phyloP scores from a whole-genome alignment of 2,113 vertebrate species.

The Neotragus moschatus region DNA sequence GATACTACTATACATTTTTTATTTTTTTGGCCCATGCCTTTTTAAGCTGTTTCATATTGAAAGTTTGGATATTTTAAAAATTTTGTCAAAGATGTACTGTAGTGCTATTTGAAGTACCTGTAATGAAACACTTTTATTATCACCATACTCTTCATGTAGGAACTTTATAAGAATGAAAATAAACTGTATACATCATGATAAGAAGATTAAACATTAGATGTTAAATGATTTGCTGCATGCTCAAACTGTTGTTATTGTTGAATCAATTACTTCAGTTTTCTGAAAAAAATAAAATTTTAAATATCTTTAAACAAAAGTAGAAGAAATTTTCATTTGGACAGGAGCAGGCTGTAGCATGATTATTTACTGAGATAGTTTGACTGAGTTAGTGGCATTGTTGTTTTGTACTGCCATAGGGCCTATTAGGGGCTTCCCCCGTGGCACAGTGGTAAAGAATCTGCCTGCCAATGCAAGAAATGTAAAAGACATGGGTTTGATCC shows the following conservation, averaged over 20 bases:
- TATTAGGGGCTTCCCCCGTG: neutral
- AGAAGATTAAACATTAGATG: conserved; percentile 34
- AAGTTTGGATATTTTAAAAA: conserved; percentile 74
- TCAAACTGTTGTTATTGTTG: conserved; percentile 47
- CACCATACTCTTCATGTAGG: conserved; percentile 51
- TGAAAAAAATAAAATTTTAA: conserved; percentile 58
- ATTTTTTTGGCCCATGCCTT: conserved; percentile 26
- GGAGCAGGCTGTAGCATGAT: neutral
- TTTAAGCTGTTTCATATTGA: conserved; percentile 79
- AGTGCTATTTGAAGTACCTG: conserved; percentile 77
- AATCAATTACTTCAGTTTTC: conserved; percentile 50
- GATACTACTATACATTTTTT: conserved; percentile 32
- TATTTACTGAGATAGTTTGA: conserved; percentile 16
- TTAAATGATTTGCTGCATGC: conserved; percentile 55
- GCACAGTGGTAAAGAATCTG: neutral
- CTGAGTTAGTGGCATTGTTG: neutral
- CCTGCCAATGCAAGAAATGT: neutral
- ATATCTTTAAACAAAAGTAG: conserved; percentile 53
- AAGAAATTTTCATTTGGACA: neutral
- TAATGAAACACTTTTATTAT: conserved; percentile 72
- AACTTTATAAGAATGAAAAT: conserved; percentile 51
- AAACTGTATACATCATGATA: conserved; percentile 24
- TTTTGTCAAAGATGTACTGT: conserved; percentile 74
- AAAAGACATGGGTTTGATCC: neutral
- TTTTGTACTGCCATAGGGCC: neutral